These are phyloP conservation scores for Heterodera schachtii DNA, from an alignment of 1,140 invertebrate genomes.

Conservation along the genomic window DNA sequence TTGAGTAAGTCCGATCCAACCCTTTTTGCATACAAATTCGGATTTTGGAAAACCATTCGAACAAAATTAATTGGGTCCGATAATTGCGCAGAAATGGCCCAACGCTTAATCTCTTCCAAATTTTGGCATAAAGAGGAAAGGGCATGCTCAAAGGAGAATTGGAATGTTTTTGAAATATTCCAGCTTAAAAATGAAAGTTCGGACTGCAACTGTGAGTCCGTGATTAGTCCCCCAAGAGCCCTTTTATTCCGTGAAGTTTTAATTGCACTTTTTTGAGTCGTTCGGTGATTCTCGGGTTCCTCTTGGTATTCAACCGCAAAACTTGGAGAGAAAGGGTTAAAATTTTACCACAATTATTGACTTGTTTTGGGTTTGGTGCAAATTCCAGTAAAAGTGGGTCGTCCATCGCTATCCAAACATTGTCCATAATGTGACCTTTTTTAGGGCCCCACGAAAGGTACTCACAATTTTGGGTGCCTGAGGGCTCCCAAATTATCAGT, in stretches of 20 bases:
- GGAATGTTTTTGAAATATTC: neutral
- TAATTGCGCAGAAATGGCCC: neutral
- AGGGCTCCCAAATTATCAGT: neutral
- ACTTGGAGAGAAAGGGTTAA: neutral
- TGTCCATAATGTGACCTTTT: neutral
- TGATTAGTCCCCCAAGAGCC: neutral
- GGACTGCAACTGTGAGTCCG: neutral
- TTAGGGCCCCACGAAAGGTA: neutral
- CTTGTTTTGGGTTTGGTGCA: neutral
- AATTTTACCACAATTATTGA: neutral
- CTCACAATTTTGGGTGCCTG: neutral
- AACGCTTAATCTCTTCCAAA: neutral
- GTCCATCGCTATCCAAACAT: neutral
- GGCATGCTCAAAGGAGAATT: neutral
- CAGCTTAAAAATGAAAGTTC: neutral
- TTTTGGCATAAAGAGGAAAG: neutral
- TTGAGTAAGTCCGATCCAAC: neutral
- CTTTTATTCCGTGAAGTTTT: neutral
- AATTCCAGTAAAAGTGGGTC: conserved; percentile 8
- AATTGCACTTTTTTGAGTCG: neutral
- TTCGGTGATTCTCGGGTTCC: neutral
- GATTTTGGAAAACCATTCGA: neutral
- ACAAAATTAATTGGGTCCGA: neutral
- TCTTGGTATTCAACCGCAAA: neutral
- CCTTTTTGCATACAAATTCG: conserved; percentile 7